These are phyloP conservation scores for Pseudocheirus occidentalis DNA, from an alignment of 2,797 vertebrate genomes.

Conservation along the genomic window DNA sequence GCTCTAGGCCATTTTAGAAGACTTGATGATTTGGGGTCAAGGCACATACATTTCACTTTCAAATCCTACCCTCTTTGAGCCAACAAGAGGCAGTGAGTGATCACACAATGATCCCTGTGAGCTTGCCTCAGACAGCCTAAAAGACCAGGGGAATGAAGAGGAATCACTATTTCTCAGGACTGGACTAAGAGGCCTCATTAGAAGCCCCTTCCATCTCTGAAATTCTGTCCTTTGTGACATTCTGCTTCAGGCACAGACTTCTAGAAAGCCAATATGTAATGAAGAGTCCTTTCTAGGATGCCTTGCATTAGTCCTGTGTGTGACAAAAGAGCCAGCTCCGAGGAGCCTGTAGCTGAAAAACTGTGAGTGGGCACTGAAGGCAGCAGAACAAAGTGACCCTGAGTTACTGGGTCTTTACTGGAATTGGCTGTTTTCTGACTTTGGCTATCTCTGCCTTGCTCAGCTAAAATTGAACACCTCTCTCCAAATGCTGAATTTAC, in stretches of 20 bases:
- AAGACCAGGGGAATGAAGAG: neutral
- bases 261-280: neutral
- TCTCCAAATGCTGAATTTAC: neutral
- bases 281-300: neutral
- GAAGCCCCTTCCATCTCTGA: neutral
- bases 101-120: neutral
- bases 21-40: neutral
- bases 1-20: neutral
- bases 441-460: neutral
- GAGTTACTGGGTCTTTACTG: neutral
- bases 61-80: neutral
- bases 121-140: neutral
- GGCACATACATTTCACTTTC: neutral
- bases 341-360: neutral
- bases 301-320: neutral
- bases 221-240: neutral
- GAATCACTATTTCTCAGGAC: neutral
- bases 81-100: no score
- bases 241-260: neutral
- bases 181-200: neutral
- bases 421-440: neutral
- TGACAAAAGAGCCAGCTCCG: neutral
- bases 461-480: neutral
- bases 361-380: neutral
- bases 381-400: fast-evolving